Conservation (phyloP, 2,888 invertebrate genomes). For the Gymnocheta viridis region DNA sequence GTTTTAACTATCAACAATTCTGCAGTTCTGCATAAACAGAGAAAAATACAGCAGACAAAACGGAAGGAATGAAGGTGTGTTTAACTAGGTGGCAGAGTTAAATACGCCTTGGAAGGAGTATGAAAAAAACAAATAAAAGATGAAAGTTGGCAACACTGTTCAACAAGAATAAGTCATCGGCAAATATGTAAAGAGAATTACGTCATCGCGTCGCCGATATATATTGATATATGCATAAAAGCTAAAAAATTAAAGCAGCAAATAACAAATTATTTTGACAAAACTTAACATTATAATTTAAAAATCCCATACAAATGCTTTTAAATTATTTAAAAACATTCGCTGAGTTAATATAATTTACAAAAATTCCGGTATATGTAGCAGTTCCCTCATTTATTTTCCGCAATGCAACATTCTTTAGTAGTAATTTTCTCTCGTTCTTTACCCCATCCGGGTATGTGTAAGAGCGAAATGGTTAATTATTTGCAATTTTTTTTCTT, state of each 20-base stretch:
- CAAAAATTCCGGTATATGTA: constrained; percentile 54
- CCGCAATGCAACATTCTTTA: constrained; percentile 31
- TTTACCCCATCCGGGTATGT: neutral
- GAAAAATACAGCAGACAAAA: neutral
- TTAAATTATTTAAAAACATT: neutral
- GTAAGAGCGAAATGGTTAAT: constrained; percentile 41
- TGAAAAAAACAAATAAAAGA: constrained; percentile 15
- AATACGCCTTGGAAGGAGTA: too few relatives aligned
- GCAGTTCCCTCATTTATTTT: constrained; percentile 55
- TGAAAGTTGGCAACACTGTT: constrained; percentile 63
- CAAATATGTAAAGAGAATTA: constrained; percentile 67
- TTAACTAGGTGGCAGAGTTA: too few relatives aligned
- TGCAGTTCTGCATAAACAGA: constrained; percentile 44
- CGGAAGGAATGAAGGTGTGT: neutral
- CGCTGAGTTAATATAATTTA: neutral
- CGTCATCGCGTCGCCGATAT: constrained; percentile 65
- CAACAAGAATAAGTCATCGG: constrained; percentile 67
- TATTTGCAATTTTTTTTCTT: constrained; percentile 23
- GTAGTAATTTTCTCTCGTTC: constrained; percentile 45
- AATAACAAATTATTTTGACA: too few relatives aligned
- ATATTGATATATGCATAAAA: constrained; percentile 5
- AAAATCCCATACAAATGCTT: neutral
- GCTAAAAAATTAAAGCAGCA: neutral
- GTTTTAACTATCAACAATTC: constrained; percentile 50
- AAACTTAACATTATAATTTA: too few relatives aligned